Evolutionary conservation across 2,113 vertebrate genomes (phyloP), one percentile per base, ranked within the genome.

Genomic region (Addax nasomaculatus): DNA sequence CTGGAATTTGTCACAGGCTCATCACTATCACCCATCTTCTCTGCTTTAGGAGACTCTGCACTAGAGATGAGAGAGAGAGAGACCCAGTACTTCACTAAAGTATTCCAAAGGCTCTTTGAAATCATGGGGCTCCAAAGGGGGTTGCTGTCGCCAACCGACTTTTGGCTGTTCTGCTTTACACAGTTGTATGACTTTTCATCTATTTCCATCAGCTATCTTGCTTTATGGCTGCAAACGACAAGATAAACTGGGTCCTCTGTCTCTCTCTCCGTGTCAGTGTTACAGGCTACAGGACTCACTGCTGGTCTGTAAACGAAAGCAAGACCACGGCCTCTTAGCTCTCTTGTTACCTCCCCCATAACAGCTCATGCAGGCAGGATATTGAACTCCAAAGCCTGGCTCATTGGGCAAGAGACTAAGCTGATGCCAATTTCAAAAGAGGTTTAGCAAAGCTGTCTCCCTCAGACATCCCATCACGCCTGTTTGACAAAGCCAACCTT

Each of bases 111-210:
- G 57, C 94, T 96, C 96, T 98, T 98, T 96, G 96, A 97, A 98
- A 96, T 96, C 97, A 95, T 16, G 60, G 90, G 94, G 85, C 89
- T 94, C 97, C 30, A 4, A 73, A 96, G 88, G 91, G 76, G 79
- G n/a, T 30, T 58, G 94, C 97, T 97, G 90, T 98, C 97, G 97
- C 85, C 97, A 96, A 62, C 93, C 64, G 90, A 96, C 89, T 96
- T 95, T 81, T 53, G 0, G 95, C 92, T 96, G 93, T 93, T 96
- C 97, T 94, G 39, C 60, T 98, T 98, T 91, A 79, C 90, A 92
- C 94, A 78, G 89, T 97, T 98, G 98, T 98, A 98, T 98, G 94
- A 94, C 45, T 98, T 98, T 92, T 97, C 96, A 98, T 98, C 97
- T 97, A 30, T 95, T 98, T 97, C 83, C 89, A 98, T 97, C 95